A percentile compares a stretch with the other conserved stretches of the same genome.
These are phyloP conservation scores for Drosophila parthenogenetica DNA, from an alignment of 2,888 invertebrate species.

Conservation along the genomic window DNA sequence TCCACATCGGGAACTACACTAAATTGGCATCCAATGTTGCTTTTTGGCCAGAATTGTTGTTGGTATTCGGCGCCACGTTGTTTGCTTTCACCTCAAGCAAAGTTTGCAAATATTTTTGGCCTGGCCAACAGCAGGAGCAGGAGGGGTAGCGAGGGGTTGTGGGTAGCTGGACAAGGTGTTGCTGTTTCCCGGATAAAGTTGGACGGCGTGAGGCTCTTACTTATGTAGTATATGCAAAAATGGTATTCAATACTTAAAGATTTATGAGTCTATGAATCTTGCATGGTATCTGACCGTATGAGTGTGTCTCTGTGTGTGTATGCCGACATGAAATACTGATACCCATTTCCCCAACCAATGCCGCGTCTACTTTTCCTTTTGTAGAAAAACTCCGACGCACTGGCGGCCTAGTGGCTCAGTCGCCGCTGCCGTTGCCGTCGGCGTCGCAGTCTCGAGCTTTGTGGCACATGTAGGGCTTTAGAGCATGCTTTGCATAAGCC, in stretches of 20 bases:
- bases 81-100: constrained; percentile 78
- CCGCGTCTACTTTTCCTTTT: constrained; percentile 22
- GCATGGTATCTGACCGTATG: constrained; percentile 54
- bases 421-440: background rate
- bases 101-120: constrained; percentile 66
- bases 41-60: constrained; percentile 44
- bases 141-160: background rate
- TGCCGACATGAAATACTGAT: constrained; percentile 73
- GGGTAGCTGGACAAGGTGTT: background rate
- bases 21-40: constrained; percentile 75
- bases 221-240: constrained; percentile 71
- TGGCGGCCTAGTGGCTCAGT: constrained; percentile 48
- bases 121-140: constrained; percentile 32
- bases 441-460: constrained; percentile 12
- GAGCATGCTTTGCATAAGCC: constrained; percentile 71
- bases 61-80: constrained; percentile 77
- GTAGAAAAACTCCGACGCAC: constrained; percentile 50
- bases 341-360: constrained; percentile 25
- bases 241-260: constrained; percentile 79
- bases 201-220: constrained; percentile 72
- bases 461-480: constrained; percentile 66
- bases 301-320: constrained; percentile 28
- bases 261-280: constrained; percentile 81
- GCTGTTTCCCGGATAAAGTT: constrained; percentile 67
- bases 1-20: constrained; percentile 38